Conservation (phyloP, 2,113 vertebrate species). For the Dipodomys ordii region DNA sequence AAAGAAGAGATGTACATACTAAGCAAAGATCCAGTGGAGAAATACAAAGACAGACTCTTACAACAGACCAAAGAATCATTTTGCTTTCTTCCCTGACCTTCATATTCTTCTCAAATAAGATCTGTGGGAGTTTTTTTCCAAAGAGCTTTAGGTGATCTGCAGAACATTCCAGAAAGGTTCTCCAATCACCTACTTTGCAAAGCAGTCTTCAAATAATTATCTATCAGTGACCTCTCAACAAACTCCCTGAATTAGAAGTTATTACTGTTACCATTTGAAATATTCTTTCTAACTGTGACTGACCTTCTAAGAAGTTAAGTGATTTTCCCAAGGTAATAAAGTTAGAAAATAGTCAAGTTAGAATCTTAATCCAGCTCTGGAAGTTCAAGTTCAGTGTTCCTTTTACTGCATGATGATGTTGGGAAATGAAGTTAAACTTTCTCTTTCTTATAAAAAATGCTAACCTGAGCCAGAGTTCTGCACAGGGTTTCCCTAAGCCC, state of each 20-base stretch:
- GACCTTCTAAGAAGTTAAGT: slow-evolving; percentile 40
- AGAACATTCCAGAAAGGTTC: not conserved
- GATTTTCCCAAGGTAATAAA: slow-evolving; percentile 36
- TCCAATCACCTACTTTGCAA: slow-evolving; percentile 1
- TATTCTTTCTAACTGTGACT: not conserved
- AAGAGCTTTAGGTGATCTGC: not conserved
- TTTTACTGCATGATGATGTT: not conserved
- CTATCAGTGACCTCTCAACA: not conserved
- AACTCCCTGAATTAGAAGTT: not conserved
- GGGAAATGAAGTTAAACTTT: slow-evolving; percentile 8
- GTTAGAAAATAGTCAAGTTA: not conserved
- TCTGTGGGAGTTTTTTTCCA: not conserved
- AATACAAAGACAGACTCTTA: not conserved
- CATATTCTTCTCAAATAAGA: not conserved
- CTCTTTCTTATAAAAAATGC: slow-evolving; percentile 29
- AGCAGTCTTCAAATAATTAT: slow-evolving; percentile 12
- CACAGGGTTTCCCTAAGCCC: slow-evolving; percentile 6
- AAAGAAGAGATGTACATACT: slow-evolving; percentile 3
- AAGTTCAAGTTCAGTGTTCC: not conserved
- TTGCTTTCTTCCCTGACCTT: not conserved
- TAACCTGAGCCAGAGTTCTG: not conserved
- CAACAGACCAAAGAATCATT: not conserved
- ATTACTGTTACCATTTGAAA: slow-evolving; percentile 27
- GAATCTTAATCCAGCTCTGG: slow-evolving; percentile 36
- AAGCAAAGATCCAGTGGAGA: not conserved